These are phyloP conservation scores for Siniperca chuatsi DNA, from an alignment of 2,113 vertebrate genomes.

Conservation along the genomic window DNA sequence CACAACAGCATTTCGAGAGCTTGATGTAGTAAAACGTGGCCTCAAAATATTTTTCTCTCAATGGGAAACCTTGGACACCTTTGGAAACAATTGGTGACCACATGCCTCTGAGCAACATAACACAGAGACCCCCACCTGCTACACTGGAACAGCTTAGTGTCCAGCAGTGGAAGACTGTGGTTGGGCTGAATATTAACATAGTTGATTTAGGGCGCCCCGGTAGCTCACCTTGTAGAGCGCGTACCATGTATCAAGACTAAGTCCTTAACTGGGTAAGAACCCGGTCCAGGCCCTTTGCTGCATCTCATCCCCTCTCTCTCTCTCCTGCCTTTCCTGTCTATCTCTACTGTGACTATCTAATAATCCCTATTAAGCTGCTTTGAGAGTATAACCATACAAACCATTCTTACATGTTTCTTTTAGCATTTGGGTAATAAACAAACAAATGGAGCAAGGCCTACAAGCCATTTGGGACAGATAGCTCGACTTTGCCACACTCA, in stretches of 20 bases:
- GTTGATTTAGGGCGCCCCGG: no score
- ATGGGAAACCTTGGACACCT: not conserved
- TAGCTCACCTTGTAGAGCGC: no score
- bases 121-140: not conserved
- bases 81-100: not conserved
- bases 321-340: no score
- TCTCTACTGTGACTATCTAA: no score
- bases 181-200: not conserved
- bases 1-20: no score
- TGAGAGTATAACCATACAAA: not conserved
- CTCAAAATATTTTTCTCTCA: no score
- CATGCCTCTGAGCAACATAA: not conserved
- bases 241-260: no score
- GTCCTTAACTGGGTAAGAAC: no score
- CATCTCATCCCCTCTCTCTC: no score
- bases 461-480: slow-evolving; percentile 1
- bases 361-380: not conserved
- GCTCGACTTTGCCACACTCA: not conserved
- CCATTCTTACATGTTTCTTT: not conserved
- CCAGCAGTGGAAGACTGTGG: not conserved
- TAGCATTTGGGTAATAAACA: not conserved
- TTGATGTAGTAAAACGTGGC: no score
- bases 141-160: not conserved
- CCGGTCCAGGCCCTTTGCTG: no score
- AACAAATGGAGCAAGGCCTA: not conserved